A percentile compares a stretch with the other conserved stretches of the same genome.
Evolutionary conservation across 2,888 invertebrate genomes (phyloP).

Genomic region (Pyrrhia umbra): DNA sequence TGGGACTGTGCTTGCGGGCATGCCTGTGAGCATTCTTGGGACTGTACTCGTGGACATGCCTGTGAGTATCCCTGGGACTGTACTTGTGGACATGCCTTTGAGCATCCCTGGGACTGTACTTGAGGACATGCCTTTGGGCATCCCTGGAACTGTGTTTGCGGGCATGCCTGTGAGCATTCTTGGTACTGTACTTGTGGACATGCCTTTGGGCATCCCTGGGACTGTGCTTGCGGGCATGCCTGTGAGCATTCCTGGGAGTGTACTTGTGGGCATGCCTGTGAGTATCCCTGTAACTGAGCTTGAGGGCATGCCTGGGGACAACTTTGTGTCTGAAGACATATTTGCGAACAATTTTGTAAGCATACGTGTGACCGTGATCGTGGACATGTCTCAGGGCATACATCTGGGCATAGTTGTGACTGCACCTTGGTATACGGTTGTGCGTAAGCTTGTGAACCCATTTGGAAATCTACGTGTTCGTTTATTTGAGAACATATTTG

Average conservation of each 20-base stretch:
- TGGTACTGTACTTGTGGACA: not conserved
- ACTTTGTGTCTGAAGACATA: not conserved
- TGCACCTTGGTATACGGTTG: not conserved
- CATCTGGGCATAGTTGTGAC: not conserved
- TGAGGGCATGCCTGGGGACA: not conserved
- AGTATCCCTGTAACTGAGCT: not conserved
- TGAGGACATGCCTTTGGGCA: not conserved
- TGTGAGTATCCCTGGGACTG: not conserved
- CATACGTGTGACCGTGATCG: not conserved
- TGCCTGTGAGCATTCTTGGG: not conserved
- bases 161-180: not conserved
- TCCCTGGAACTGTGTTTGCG: not conserved
- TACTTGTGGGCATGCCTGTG: slow-evolving; percentile 1
- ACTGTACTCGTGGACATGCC: not conserved
- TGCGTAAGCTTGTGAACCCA: not conserved
- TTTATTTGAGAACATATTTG: not conserved
- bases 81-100: not conserved
- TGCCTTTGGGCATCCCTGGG: not conserved
- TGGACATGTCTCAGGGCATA: not conserved
- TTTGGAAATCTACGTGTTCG: not conserved
- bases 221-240: not conserved
- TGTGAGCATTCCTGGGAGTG: not conserved
- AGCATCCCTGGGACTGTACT: slow-evolving; percentile 2
- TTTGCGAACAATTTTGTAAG: not conserved
- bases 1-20: not conserved